These are phyloP conservation scores for Ciconia stormi DNA, from an alignment of 2,113 vertebrate genomes.

Conservation along the genomic window DNA sequence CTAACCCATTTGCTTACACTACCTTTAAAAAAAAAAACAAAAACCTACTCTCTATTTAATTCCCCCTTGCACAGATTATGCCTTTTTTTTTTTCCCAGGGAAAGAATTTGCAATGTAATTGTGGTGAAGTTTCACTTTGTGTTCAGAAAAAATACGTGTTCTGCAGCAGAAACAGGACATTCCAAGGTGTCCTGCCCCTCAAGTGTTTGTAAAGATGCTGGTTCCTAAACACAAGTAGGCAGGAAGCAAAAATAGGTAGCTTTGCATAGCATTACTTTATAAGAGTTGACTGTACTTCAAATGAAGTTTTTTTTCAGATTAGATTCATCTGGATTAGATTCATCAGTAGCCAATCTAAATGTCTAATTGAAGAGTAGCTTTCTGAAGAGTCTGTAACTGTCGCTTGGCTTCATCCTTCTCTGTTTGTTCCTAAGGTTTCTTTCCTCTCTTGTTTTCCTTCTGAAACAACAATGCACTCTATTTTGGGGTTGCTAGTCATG, in stretches of 20 bases:
- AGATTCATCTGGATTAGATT: background rate
- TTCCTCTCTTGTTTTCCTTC: constrained; percentile 64
- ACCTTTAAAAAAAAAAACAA: background rate
- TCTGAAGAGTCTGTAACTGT: constrained; percentile 61
- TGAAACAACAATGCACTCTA: constrained; percentile 71
- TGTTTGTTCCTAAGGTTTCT: constrained; percentile 69
- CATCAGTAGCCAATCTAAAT: constrained; percentile 6
- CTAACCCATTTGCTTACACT: background rate
- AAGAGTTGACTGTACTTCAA: background rate
- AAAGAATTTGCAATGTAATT: background rate
- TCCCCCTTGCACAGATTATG: background rate
- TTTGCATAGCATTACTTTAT: constrained; percentile 38
- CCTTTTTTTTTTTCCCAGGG: too few species aligned
- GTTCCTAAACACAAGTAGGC: background rate
- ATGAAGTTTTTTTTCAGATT: background rate
- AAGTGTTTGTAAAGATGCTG: background rate
- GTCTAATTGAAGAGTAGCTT: constrained; percentile 14
- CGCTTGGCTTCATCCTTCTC: constrained; percentile 50
- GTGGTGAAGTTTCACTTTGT: background rate
- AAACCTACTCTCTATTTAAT: background rate
- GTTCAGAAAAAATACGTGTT: background rate
- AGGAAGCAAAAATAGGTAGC: constrained; percentile 41
- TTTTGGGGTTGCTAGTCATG: constrained; percentile 73
- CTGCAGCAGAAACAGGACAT: constrained; percentile 11
- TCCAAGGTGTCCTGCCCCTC: background rate